These are phyloP conservation scores for Hemiprocne comata DNA, from an alignment of 2,113 vertebrate genomes.

Conservation along the genomic window DNA sequence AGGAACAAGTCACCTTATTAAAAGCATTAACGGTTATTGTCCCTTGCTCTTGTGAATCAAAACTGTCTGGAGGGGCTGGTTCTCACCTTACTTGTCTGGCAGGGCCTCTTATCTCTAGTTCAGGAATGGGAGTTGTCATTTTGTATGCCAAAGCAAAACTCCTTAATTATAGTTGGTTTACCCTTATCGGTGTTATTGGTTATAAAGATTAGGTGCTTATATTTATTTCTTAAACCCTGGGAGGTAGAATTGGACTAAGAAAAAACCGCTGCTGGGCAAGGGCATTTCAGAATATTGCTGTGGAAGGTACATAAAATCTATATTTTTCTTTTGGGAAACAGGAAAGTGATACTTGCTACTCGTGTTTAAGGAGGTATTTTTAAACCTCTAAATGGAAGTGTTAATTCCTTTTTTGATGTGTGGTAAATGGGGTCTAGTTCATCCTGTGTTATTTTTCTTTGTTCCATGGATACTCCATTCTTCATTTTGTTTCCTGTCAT, in stretches of 20 bases:
- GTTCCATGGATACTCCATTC: too few relatives aligned
- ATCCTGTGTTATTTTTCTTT: background rate
- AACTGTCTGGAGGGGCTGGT: background rate
- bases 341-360: rapidly evolving
- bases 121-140: background rate
- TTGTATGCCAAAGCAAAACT: background rate
- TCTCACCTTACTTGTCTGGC: background rate
- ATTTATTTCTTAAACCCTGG: background rate
- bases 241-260: too few relatives aligned
- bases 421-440: background rate
- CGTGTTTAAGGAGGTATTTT: rapidly evolving
- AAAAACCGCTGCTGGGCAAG: too few relatives aligned
- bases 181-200: background rate
- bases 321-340: background rate
- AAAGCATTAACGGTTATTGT: background rate
- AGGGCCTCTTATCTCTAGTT: background rate
- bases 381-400: background rate
- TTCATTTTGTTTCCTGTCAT: too few relatives aligned
- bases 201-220: background rate
- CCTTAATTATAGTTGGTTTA: background rate
- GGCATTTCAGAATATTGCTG: background rate
- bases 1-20: background rate
- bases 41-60: background rate
- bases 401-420: background rate
- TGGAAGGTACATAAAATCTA: background rate